Evolutionary conservation across 1,140 invertebrate species (phyloP), one percentile per base, ranked within the genome.

Genomic region (Pissodes strobi): DNA sequence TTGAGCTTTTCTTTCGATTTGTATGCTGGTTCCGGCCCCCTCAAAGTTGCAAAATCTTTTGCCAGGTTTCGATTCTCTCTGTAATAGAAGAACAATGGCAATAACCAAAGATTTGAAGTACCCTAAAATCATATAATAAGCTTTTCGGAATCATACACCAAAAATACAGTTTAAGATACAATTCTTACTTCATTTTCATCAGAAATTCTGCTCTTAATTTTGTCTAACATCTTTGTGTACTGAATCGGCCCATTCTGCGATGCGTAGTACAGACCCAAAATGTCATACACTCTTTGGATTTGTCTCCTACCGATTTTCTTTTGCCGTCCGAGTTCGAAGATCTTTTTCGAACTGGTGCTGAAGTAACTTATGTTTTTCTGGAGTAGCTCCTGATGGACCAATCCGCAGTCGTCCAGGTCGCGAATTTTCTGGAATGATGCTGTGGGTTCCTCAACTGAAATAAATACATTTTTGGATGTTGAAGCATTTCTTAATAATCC

Each of bases 381-480:
- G 12, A 58, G 19, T 12, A 72, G 55, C 21, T 55, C 45, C 18
- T 63, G 46, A 37, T 72, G 56, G 13, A 73, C 19, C 12, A 58
- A 12, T 0, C 25, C 13, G 19, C 61, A 65, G 39, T 75, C 73
- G 34, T 66, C 59, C 13, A 66, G 48, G 61, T 75, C 73, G 1
- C 73, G 60, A 37, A 75, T 67, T 68, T 68, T 69, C 41, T 71
- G 67, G 17, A 75, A 73, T 1, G 60, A 21, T 34, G 30, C 8
- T 8, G 69, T 75, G 8, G 73, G 73, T 56, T 69, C 70, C 34
- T 74, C 73, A 46, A 74, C 73, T 68, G 39, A 52, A 61, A 69
- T n/a, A n/a, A n/a, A n/a, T n/a, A n/a, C n/a, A n/a, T n/a, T n/a
- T n/a, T n/a, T n/a, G n/a, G n/a, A n/a, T n/a, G n/a, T n/a, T n/a